Percentiles rank a stretch among this genome's conserved stretches.
These are phyloP conservation scores for Antennarius maculatus DNA, from an alignment of 2,797 vertebrate species.

Conservation along the genomic window DNA sequence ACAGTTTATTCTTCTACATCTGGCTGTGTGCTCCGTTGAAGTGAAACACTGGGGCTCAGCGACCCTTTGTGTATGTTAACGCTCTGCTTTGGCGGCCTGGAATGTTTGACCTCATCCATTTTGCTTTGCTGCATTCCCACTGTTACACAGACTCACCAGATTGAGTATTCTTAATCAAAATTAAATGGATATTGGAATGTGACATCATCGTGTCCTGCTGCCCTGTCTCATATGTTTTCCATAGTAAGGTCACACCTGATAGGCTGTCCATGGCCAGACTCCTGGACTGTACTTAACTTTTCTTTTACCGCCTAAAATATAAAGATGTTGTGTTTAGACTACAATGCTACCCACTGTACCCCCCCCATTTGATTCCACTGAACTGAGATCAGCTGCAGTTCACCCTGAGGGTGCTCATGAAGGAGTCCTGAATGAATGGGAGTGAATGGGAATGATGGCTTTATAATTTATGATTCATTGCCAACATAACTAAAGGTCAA, in stretches of 20 bases:
- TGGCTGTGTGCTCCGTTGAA: constrained; percentile 57
- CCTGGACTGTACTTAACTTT: neutral
- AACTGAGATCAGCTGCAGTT: too few species aligned
- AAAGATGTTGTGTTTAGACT: neutral
- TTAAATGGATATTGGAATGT: neutral
- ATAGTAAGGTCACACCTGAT: neutral
- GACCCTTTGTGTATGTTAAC: constrained; percentile 65
- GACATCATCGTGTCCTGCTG: neutral
- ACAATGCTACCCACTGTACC: too few species aligned
- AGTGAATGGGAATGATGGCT: too few species aligned
- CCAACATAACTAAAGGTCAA: too few species aligned
- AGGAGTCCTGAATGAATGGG: too few species aligned
- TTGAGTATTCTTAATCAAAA: neutral
- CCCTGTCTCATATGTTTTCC: neutral
- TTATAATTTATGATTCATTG: too few species aligned
- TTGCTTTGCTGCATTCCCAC: constrained; percentile 28
- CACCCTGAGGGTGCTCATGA: too few species aligned
- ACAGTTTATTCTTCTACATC: constrained; percentile 66
- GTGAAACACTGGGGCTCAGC: constrained; percentile 50
- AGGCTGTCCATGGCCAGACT: too few species aligned
- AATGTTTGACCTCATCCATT: constrained; percentile 57
- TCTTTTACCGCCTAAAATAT: neutral
- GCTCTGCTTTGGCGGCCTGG: constrained; percentile 49
- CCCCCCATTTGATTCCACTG: too few species aligned
- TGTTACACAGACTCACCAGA: neutral